Evolutionary conservation across 1,140 invertebrate genomes (phyloP).

Genomic region (Centruroides vittatus): DNA sequence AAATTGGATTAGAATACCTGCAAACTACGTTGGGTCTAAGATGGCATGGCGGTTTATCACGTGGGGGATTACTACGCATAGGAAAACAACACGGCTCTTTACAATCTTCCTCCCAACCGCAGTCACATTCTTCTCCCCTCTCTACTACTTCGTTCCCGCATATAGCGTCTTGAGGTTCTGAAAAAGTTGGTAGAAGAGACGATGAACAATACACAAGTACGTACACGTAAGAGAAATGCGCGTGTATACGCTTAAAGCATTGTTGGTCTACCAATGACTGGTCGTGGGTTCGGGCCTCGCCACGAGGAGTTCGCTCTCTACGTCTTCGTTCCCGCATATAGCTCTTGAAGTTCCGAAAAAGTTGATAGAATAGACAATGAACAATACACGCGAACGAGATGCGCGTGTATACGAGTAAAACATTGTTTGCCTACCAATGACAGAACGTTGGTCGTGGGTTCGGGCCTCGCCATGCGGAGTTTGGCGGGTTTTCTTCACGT

Average conservation of each 20-base stretch:
- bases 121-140: constrained; percentile 92
- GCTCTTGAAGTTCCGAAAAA: constrained; percentile 64
- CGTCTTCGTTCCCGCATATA: constrained; percentile 92
- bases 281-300: too few relatives aligned
- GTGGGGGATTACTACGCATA: constrained; percentile 56
- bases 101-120: constrained; percentile 93
- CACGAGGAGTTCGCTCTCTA: constrained; percentile 46
- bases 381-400: background rate
- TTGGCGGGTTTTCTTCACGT: too few relatives aligned
- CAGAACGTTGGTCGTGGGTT: background rate
- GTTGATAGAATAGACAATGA: too few relatives aligned
- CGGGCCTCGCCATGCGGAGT: too few relatives aligned
- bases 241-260: background rate
- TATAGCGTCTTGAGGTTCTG: constrained; percentile 72
- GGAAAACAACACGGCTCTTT: constrained; percentile 86
- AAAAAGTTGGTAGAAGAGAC: constrained; percentile 11
- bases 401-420: background rate
- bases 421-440: background rate
- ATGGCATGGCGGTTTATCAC: constrained; percentile 61
- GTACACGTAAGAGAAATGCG: background rate
- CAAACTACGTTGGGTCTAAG: constrained; percentile 20
- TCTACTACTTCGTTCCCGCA: constrained; percentile 97
- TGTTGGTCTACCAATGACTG: background rate
- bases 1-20: constrained; percentile 9
- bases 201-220: background rate